These are phyloP conservation scores for Neodon shergylaensis DNA, from an alignment of 2,113 vertebrate species.

Conservation along the genomic window DNA sequence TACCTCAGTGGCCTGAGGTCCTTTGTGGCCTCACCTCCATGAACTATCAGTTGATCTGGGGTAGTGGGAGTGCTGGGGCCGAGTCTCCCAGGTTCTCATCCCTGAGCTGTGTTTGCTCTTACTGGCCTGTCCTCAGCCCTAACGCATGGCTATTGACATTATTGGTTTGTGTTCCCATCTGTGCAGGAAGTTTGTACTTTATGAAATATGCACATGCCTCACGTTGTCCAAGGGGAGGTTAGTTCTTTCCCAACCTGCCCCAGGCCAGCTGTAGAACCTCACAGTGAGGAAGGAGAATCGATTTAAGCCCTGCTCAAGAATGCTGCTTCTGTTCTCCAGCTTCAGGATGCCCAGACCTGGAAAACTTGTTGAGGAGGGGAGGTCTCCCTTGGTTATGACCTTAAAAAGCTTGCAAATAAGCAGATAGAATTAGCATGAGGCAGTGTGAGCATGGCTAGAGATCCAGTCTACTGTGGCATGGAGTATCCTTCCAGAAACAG, in stretches of 20 bases:
- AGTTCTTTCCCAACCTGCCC: constrained; percentile 16
- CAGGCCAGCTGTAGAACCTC: background rate
- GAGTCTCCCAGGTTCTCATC: fast-evolving
- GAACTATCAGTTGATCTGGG: background rate
- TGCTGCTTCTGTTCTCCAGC: background rate
- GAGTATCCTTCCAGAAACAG: background rate
- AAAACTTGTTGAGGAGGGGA: background rate
- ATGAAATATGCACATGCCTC: constrained; percentile 65
- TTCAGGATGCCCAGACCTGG: background rate
- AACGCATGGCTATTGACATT: background rate
- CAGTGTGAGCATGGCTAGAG: too few species aligned
- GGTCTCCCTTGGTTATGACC: background rate
- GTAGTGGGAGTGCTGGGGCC: background rate
- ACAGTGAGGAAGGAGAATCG: background rate
- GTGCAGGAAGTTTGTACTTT: constrained; percentile 4
- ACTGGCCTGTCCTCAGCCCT: background rate
- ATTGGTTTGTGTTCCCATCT: background rate
- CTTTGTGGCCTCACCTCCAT: background rate
- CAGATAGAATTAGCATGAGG: background rate
- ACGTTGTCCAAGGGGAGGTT: constrained; percentile 50
- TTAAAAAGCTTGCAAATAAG: background rate
- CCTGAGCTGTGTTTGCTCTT: fast-evolving
- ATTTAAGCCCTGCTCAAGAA: background rate
- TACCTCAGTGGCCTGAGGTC: background rate
- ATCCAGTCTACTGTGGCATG: background rate